Conservation (phyloP, 2,113 vertebrate genomes). For the Cyanoderma ruficeps region DNA sequence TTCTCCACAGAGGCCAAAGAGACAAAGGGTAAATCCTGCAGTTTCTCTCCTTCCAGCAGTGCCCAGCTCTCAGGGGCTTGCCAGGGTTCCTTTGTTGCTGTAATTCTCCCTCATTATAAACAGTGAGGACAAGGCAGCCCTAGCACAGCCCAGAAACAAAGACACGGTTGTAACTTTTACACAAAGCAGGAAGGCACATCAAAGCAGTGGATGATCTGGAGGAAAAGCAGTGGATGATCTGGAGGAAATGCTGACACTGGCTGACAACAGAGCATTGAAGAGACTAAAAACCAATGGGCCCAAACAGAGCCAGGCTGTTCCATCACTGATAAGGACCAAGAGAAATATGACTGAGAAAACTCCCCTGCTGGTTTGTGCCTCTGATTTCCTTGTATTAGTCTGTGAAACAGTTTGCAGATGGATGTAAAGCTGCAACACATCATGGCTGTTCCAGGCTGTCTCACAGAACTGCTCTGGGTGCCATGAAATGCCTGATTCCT, state of each 20-base stretch:
- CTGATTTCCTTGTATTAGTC: not conserved
- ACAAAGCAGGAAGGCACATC: slow-evolving; percentile 8
- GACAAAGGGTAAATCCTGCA: not conserved
- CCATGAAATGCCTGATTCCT: not conserved
- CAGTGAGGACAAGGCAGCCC: not conserved
- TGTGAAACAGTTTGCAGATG: not conserved
- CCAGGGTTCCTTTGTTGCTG: not conserved
- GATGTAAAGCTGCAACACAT: not conserved
- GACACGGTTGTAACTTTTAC: not conserved
- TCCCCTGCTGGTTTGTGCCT: not conserved
- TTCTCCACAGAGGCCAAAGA: not conserved
- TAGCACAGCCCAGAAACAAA: not conserved
- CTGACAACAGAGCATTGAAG: not conserved
- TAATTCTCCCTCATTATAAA: not conserved
- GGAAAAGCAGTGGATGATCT: not conserved
- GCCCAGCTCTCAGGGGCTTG: not conserved
- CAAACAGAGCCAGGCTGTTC: not conserved
- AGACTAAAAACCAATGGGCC: not conserved
- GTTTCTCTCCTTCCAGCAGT: not conserved
- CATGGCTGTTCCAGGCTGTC: not conserved
- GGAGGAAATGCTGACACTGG: not conserved
- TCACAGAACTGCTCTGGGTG: too few relatives aligned
- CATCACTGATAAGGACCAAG: not conserved
- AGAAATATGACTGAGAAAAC: not conserved
- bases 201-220: slow-evolving; percentile 2